Evolutionary conservation across 2,113 vertebrate species (phyloP).

Genomic region (Notothenia coriiceps): DNA sequence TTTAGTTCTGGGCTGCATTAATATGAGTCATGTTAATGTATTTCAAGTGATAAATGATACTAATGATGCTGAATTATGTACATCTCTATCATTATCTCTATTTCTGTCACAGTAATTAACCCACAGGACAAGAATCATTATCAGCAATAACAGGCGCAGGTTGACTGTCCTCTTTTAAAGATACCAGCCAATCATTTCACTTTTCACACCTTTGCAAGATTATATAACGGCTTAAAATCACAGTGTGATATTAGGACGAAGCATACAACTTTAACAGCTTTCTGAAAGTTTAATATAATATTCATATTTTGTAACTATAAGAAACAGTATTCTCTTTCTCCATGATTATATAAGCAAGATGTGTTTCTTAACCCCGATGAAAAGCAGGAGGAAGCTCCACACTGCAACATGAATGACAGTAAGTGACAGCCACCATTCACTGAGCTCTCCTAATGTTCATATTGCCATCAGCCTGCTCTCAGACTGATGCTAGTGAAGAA

Average conservation of each 20-base stretch:
- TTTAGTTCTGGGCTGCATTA: neutral
- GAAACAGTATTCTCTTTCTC: neutral
- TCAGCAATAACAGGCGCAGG: neutral
- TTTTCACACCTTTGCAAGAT: neutral
- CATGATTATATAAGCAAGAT: neutral
- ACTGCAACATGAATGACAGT: conserved; percentile 17
- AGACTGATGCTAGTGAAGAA: conserved; percentile 28
- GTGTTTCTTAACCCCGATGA: neutral
- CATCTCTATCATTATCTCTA: conserved; percentile 22
- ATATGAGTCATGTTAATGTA: conserved; percentile 7
- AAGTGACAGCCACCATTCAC: conserved; percentile 18
- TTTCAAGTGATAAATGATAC: conserved; percentile 17
- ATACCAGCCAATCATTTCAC: neutral
- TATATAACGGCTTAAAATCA: neutral
- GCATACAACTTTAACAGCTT: neutral
- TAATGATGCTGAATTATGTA: conserved; percentile 31
- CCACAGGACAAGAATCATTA: conserved; percentile 1
- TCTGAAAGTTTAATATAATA: neutral
- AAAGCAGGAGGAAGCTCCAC: neutral
- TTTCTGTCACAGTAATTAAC: conserved; percentile 29
- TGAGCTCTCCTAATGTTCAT: conserved; percentile 27
- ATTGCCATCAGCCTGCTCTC: conserved; percentile 46
- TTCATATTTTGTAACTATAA: neutral
- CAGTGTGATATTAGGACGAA: neutral
- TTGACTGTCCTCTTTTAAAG: neutral